Evolutionary conservation across 2,113 vertebrate genomes (phyloP).

Genomic region (Chaetops frenatus): DNA sequence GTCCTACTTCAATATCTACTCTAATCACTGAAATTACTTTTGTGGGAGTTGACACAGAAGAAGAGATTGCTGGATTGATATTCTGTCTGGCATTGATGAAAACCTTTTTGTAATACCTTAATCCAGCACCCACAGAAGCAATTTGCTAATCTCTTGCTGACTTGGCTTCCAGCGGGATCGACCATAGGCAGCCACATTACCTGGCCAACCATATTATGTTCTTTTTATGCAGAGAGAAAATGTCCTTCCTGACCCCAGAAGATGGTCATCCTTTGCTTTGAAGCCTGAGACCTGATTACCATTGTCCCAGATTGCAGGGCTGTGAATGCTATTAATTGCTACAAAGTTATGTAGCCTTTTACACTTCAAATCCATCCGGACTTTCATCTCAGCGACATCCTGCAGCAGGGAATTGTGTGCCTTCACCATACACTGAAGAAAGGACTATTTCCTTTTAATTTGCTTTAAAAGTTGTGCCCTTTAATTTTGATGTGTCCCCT

Average conservation of each 20-base stretch:
- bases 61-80: slow-evolving; percentile 52
- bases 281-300: slow-evolving; percentile 17
- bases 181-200: slow-evolving; percentile 6
- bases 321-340: slow-evolving; percentile 37
- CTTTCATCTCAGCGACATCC: slow-evolving; percentile 44
- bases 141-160: slow-evolving; percentile 63
- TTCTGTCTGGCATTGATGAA: slow-evolving; percentile 42
- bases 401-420: slow-evolving; percentile 44
- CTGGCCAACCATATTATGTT: neutral
- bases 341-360: slow-evolving; percentile 10
- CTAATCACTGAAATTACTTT: slow-evolving; percentile 50
- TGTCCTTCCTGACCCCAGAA: slow-evolving; percentile 29
- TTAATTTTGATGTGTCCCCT: slow-evolving; percentile 35
- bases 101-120: slow-evolving; percentile 47
- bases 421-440: neutral
- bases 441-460: slow-evolving; percentile 52
- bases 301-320: slow-evolving; percentile 41
- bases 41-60: slow-evolving; percentile 43
- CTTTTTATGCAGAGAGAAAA: neutral
- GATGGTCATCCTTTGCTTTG: slow-evolving; percentile 7
- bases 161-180: neutral
- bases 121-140: slow-evolving; percentile 53
- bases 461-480: slow-evolving; percentile 48
- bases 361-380: slow-evolving; percentile 11
- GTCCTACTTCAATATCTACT: slow-evolving; percentile 6